phyloP scores from a whole-genome alignment of 2,797 vertebrate genomes.

The Delichon dasypus region DNA sequence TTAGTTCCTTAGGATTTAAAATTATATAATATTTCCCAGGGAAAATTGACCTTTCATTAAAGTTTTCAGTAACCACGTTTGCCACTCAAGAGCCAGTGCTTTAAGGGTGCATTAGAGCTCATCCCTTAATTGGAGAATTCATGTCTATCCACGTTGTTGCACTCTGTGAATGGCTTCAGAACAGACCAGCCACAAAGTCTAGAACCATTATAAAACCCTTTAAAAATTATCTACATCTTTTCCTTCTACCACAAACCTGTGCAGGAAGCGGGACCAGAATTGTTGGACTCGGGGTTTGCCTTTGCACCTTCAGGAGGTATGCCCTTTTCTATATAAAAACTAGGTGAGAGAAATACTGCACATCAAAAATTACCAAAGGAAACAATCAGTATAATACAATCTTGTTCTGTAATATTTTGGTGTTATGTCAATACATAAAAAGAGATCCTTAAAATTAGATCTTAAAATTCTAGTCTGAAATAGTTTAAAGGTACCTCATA shows the following conservation, averaged over 20 bases:
- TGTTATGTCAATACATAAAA: not conserved
- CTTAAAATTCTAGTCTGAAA: conserved; percentile 6
- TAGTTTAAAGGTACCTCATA: not conserved
- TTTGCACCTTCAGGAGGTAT: not conserved
- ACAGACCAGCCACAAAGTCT: not conserved
- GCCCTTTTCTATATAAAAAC: not conserved
- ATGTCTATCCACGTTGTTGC: fast-evolving
- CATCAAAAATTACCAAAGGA: not conserved
- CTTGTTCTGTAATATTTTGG: not conserved
- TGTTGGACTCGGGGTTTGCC: not conserved
- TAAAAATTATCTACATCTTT: not conserved
- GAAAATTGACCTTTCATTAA: not conserved
- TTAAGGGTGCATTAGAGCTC: not conserved
- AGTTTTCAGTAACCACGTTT: not conserved
- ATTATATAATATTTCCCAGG: not conserved
- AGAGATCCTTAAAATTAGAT: not conserved
- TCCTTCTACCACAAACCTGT: not conserved
- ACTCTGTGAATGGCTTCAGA: not conserved
- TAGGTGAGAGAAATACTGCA: not conserved
- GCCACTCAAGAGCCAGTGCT: not conserved
- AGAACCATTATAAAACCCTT: not conserved
- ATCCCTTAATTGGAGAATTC: not conserved
- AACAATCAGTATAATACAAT: not conserved
- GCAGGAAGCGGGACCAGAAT: not conserved
- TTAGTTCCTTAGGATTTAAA: not conserved